Conservation (phyloP, 2,797 vertebrate species). For the Sphaeramia orbicularis region DNA sequence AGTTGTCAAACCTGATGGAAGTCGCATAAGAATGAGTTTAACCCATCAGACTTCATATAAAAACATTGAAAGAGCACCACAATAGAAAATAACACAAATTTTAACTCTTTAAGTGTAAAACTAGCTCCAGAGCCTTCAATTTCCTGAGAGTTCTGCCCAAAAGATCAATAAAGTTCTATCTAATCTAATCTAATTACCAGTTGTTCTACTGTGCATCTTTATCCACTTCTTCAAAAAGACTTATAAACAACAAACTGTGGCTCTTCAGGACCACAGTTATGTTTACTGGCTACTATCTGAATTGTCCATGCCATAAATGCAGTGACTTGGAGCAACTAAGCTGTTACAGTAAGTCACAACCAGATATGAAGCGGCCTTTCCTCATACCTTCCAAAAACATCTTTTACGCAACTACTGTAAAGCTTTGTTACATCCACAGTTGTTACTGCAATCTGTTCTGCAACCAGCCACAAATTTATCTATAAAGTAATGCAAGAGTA, state of each 20-base stretch:
- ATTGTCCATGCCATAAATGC: background rate
- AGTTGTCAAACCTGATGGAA: constrained; percentile 94
- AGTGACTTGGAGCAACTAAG: constrained; percentile 8
- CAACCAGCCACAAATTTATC: constrained; percentile 1
- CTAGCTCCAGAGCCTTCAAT: background rate
- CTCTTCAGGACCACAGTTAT: background rate
- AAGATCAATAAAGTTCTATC: no score
- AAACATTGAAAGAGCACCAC: background rate
- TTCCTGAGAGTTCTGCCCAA: no score
- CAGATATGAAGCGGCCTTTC: constrained; percentile 7
- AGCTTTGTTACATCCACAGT: background rate
- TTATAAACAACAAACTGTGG: background rate
- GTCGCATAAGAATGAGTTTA: background rate
- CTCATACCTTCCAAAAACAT: background rate
- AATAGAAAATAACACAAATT: background rate
- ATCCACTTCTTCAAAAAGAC: constrained; percentile 7
- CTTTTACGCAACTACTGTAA: background rate
- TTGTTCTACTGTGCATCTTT: background rate
- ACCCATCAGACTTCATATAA: background rate
- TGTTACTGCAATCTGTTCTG: constrained; percentile 1
- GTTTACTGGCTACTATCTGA: constrained; percentile 12
- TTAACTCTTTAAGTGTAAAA: background rate
- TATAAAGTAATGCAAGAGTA: background rate
- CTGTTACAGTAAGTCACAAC: background rate
- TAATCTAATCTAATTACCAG: background rate